Evolutionary conservation across 2,888 invertebrate genomes (phyloP).

Genomic region (Pterostichus niger): DNA sequence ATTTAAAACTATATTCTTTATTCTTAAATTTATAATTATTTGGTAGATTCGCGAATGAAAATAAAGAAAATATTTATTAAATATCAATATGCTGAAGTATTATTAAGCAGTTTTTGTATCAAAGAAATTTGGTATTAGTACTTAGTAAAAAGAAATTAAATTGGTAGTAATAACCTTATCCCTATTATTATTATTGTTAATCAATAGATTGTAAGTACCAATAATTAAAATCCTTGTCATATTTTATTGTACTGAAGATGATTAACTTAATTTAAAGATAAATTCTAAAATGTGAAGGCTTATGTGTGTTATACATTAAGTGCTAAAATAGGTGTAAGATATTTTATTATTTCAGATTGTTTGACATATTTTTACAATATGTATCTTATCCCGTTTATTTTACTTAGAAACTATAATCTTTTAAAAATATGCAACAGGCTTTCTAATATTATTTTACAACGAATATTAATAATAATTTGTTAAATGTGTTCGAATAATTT

Average conservation of each 20-base stretch:
- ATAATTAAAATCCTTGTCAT: conserved; percentile 4
- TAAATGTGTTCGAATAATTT: not conserved
- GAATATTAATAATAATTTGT: conserved; percentile 23
- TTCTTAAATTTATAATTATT: not conserved
- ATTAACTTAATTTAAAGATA: conserved; percentile 6
- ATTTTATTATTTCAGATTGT: conserved; percentile 38
- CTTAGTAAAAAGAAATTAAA: not conserved
- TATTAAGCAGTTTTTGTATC: not conserved
- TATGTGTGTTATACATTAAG: not conserved
- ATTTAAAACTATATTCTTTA: not conserved
- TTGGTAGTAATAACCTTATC: not conserved
- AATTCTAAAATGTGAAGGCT: conserved; percentile 8
- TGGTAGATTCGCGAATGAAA: not conserved
- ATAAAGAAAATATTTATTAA: not conserved
- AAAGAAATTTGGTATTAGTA: conserved; percentile 9
- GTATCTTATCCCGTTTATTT: conserved; percentile 14
- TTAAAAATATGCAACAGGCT: not conserved
- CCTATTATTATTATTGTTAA: conserved; percentile 7
- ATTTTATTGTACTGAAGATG: conserved; percentile 33
- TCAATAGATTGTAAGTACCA: conserved; percentile 11
- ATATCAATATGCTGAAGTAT: not conserved
- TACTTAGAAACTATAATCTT: not conserved
- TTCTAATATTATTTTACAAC: conserved; percentile 1
- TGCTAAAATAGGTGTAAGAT: not conserved
- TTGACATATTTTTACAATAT: conserved; percentile 34